Evolutionary conservation across 2,888 invertebrate genomes (phyloP), one percentile per base, ranked within the genome.

Genomic region (Drosophila pseudotakahashii): DNA sequence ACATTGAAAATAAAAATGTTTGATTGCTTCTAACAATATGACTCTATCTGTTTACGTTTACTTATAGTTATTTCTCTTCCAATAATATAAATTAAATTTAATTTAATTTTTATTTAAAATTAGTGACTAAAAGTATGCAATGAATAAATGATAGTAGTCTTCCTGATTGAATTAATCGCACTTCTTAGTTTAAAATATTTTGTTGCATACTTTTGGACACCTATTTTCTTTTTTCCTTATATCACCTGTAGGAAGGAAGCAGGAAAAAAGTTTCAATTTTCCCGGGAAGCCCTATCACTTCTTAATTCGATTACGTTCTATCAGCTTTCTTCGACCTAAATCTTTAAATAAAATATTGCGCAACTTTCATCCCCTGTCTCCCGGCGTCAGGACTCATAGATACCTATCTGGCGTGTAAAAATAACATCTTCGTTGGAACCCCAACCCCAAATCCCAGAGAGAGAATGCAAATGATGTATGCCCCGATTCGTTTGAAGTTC

Each of bases 401-500:
- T 51, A 37, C 37, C 50, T 13, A 64, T 52, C 51, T 39, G 47
- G 30, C 32, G 39, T 47, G 45, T 62, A 61, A 61, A 62, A 62
- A 61, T 41, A 60, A 60, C 60, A 60, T 48, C 62, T 48, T 26
- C 32, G 26, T 9, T 57, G 26, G 10, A 11, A 7, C 37, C 60
- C 36, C 44, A 7, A 14, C 11, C 11, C 14, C 13, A 19, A 23
- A 26, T 4, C 7, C 44, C 45, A 7, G 30, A 11, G 2, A 1
- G 37, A 48, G 42, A 70, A 81, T 74, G 73, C 52, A 69, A 73
- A 79, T 81, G 71, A 77, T 82, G 75, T 64, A 79, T 79, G 64
- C 72, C 66, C 63, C 62, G 54, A 73, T 81, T 80, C 76, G 78
- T 81, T 81, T 81, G 86, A 81, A 75, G 86, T 86, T 77, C 66